Evolutionary conservation across 2,888 invertebrate species (phyloP), one percentile per base, ranked within the genome.

Genomic region (Pachliopta kotzebuea): DNA sequence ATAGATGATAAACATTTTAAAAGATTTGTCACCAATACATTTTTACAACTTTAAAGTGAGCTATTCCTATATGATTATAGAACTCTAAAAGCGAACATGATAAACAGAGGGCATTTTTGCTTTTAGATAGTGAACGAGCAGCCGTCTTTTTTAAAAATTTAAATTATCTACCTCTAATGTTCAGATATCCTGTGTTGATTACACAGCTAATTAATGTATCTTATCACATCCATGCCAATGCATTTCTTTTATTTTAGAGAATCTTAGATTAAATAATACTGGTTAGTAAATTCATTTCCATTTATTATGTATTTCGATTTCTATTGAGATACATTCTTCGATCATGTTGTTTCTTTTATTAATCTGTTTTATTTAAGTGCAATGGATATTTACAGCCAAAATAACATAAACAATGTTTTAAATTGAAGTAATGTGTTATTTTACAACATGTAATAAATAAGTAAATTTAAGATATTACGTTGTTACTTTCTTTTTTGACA

Each of bases 51-150:
- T 45, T 37, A 37, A 0, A 11, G 37, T 37, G 14, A 37, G n/a
- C 45, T 4, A 45, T n/a, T 45, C n/a, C n/a, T 45, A 8, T 42
- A 6, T 45, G 18, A n/a, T 45, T 45, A n/a, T 45, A 45, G 18
- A 4, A n/a, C 8, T 45, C n/a, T 1, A 45, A 18, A 45, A 8
- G n/a, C 4, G 45, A 7, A 45, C 45, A 45, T 45, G n/a, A 45
- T n/a, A 2, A 18, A 6, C 45, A 6, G 18, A 18, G 45, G 45
- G 3, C 7, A 9, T 45, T 45, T 42, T n/a, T 6, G n/a, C 6
- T 18, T n/a, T 45, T 18, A 45, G 18, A n/a, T 45, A 6, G 45
- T n/a, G n/a, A 45, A 62, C 50, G 60, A 31, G 45, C 45, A 45
- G 45, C 4, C n/a, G 4, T 45, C n/a, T 45, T 45, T 18, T 45